These are phyloP conservation scores for Cheilosia soror DNA, from an alignment of 2,888 invertebrate species.

Conservation along the genomic window DNA sequence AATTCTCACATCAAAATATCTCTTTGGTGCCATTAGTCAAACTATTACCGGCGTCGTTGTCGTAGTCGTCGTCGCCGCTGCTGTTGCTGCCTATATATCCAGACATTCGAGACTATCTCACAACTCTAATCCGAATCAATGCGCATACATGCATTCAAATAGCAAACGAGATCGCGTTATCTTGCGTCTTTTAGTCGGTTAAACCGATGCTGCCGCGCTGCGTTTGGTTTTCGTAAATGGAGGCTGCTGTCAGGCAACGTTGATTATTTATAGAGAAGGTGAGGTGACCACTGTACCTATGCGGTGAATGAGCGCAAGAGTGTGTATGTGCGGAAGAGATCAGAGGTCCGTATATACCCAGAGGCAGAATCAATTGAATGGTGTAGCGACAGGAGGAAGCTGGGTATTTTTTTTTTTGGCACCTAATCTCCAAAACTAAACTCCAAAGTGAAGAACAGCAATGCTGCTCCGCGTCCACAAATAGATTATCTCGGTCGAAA, in stretches of 20 bases:
- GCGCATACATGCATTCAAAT: slow-evolving; percentile 73
- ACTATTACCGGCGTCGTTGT: slow-evolving; percentile 63
- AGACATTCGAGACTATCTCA: slow-evolving; percentile 66
- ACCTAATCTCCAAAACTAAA: slow-evolving; percentile 65
- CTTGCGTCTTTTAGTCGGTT: slow-evolving; percentile 62
- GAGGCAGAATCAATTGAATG: slow-evolving; percentile 40
- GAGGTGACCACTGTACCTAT: slow-evolving; percentile 51
- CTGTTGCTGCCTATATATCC: slow-evolving; percentile 41
- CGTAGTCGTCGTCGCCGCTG: slow-evolving; percentile 19
- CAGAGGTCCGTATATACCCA: slow-evolving; percentile 44
- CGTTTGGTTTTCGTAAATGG: slow-evolving; percentile 49
- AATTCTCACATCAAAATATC: slow-evolving; percentile 71
- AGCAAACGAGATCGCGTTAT: slow-evolving; percentile 72
- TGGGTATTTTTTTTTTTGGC: slow-evolving; percentile 28
- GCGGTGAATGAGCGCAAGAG: slow-evolving; percentile 28
- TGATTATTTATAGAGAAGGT: slow-evolving; percentile 68
- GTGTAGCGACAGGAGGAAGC: slow-evolving; percentile 48
- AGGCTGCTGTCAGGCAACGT: slow-evolving; percentile 57
- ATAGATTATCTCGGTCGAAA: slow-evolving; percentile 58
- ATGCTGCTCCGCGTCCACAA: slow-evolving; percentile 29
- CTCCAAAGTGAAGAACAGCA: slow-evolving; percentile 66
- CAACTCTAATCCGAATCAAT: slow-evolving; percentile 70
- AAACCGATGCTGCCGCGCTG: slow-evolving; percentile 37
- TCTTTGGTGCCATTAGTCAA: slow-evolving; percentile 67
- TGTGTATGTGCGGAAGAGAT: slow-evolving; percentile 21